Evolutionary conservation across 2,888 invertebrate genomes (phyloP), one percentile per base, ranked within the genome.

Genomic region (Drosophila mettleri): DNA sequence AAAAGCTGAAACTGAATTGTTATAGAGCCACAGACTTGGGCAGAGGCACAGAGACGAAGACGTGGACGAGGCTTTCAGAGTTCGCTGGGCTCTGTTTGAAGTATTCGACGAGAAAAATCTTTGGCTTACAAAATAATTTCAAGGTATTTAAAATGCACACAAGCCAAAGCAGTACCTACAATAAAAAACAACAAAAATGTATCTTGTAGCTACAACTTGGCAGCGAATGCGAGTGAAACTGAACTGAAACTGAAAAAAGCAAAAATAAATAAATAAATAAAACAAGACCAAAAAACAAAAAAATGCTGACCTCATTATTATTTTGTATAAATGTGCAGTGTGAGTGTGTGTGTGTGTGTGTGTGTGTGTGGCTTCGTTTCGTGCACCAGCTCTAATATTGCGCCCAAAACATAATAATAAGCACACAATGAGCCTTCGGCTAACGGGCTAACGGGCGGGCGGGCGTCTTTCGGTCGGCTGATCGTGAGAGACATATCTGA

Each of bases 271-370:
- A 78, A 69, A 69, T 55, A 69, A 78, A 69, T 60, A 63, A 70
- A 57, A 65, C 29, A 34, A 57, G 60, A 48, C 46, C 31, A 43
- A 64, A 61, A 63, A 65, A 59, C 60, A 57, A 61, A 81, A 82
- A 80, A 83, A 70, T 61, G 84, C 86, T 84, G 83, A 84, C 83
- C 86, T 86, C 86, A 86, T 84, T 84, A 86, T 84, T 83, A 80
- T 86, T 78, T 75, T 76, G 72, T 85, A 68, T 52, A 67, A 62
- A 59, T 72, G 66, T 71, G 63, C 74, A 78, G 45, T 45, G 22
- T 18, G 16, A 12, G 34, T 27, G 18, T 27, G 34, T 36, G 29
- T 6, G 20, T 41, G 36, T 55, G 22, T 38, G 46, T 24, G 49
- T 64, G 62, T 60, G 52, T 64, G 68, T 65, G 73, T 69, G 76